Evolutionary conservation across 2,888 invertebrate species (phyloP).

Genomic region (Amphipyra berbera): DNA sequence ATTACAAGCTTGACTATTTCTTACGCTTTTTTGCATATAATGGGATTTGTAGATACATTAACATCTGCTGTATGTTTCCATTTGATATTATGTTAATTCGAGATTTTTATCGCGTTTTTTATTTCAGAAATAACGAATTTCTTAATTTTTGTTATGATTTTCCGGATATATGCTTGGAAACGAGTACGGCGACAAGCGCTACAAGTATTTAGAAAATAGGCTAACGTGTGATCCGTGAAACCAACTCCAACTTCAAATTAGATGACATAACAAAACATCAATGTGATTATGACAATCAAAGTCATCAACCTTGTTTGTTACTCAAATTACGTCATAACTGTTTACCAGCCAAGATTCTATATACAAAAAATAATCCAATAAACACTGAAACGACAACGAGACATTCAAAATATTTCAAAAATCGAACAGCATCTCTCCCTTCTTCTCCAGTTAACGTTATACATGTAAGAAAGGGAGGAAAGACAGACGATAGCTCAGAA

Average conservation of each 20-base stretch:
- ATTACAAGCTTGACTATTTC: slow-evolving; percentile 10
- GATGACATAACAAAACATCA: slow-evolving; percentile 42
- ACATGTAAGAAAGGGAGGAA: slow-evolving; percentile 46
- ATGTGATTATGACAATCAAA: slow-evolving; percentile 37
- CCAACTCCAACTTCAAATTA: slow-evolving; percentile 24
- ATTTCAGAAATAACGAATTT: too few relatives aligned
- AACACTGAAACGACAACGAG: slow-evolving; percentile 51
- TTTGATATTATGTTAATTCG: too few relatives aligned
- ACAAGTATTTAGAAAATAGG: too few relatives aligned
- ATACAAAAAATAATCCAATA: slow-evolving; percentile 59
- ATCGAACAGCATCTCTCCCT: slow-evolving; percentile 43
- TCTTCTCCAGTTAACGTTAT: slow-evolving; percentile 17
- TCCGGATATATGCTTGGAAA: too few relatives aligned
- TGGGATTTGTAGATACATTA: not conserved
- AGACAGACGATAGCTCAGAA: slow-evolving; percentile 36
- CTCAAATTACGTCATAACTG: slow-evolving; percentile 50
- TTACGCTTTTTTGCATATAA: not conserved
- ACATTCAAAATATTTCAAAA: slow-evolving; percentile 60
- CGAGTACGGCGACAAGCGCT: too few relatives aligned
- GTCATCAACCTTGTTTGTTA: slow-evolving; percentile 48
- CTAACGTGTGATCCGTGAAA: slow-evolving; percentile 19
- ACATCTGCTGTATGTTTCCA: too few relatives aligned
- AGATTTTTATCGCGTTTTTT: too few relatives aligned
- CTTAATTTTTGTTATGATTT: too few relatives aligned
- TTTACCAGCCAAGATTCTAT: slow-evolving; percentile 43